These are phyloP conservation scores for Diabrotica balteata DNA, from an alignment of 2,888 invertebrate genomes.

Conservation along the genomic window DNA sequence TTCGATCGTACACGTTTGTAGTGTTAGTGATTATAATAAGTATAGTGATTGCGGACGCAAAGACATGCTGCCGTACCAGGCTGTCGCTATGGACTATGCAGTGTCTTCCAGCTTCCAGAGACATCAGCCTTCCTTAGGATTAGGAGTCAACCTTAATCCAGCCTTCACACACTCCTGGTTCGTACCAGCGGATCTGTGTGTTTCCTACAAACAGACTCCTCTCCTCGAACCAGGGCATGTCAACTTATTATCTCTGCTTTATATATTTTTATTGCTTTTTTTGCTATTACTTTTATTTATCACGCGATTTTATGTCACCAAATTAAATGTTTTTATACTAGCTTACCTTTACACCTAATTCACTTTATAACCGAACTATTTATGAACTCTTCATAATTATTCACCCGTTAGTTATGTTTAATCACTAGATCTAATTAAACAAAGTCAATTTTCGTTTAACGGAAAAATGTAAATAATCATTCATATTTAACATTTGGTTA, in stretches of 20 bases:
- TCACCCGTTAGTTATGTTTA: too few species aligned
- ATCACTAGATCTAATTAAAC: too few species aligned
- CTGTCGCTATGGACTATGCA: slow-evolving; percentile 87
- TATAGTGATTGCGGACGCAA: slow-evolving; percentile 33
- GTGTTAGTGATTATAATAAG: slow-evolving; percentile 29
- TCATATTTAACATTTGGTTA: too few species aligned
- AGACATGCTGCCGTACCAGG: slow-evolving; percentile 85
- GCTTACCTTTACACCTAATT: too few species aligned
- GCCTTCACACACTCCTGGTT: slow-evolving; percentile 95
- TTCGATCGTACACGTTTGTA: slow-evolving; percentile 13
- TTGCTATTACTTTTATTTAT: slow-evolving; percentile 19
- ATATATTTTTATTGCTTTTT: slow-evolving; percentile 35
- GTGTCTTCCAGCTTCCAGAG: slow-evolving; percentile 61
- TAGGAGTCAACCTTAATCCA: slow-evolving; percentile 71
- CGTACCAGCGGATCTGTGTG: slow-evolving; percentile 92
- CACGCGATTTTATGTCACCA: not conserved
- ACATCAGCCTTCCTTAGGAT: slow-evolving; percentile 59
- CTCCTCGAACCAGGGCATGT: slow-evolving; percentile 94
- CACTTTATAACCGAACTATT: too few species aligned
- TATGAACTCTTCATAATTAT: too few species aligned
- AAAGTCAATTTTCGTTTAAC: too few species aligned
- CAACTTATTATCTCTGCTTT: slow-evolving; percentile 63
- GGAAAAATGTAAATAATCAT: too few species aligned
- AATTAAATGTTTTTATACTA: too few species aligned
- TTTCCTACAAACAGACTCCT: slow-evolving; percentile 82